Base-by-base conservation (phyloP, 2,113 vertebrate genomes). In the Scomber colias region DNA sequence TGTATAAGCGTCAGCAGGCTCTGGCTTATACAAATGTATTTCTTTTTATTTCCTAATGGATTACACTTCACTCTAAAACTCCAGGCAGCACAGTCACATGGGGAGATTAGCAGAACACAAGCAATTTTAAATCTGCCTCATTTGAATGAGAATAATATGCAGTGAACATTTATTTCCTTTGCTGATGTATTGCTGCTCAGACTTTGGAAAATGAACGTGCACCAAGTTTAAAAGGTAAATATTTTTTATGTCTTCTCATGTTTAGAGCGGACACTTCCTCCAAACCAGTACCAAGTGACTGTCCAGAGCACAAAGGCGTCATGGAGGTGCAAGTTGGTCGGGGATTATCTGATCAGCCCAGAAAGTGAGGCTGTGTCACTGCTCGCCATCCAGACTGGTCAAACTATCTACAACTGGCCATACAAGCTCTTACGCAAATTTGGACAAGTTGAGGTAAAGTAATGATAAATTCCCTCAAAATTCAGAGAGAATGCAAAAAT, bases 391-490 rank as follows among this genome's bases (percentile, higher is more conserved):
- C 70, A 89, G 5, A 87, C 92, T 3, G 81, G 40, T 0, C 86
- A 94, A 45, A 5, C 81, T 1, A 70, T 96, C 83, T 94, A 95
- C 61, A 59, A 62, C 75, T 98, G 97, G 97, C 97, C 97, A 2
- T 98, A 98, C 72, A 70, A 48, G 14, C 93, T 96, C 61, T 86
- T 98, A 27, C 95, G 97, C 35, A 96, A 96, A 84, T 98, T 96
- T 17, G 96, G 97, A 72, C 94, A 94, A 7, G 91, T 96, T 73
- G 95, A 97, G 96, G 97, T 98, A 92, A 83, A 63, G 24, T 11
- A 17, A 24, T 57, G 19, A 5, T 57, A 4, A 35, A 27, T 50
- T 30, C 2, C 16, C 6, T 6, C 16, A 3, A 40, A 12, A 55
- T 31, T 53, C 3, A 2, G 11, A 65, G 24, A 45, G 9, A 3